Base-by-base conservation (phyloP, 2,888 invertebrate genomes). In the Cremastinae sp. region DNA sequence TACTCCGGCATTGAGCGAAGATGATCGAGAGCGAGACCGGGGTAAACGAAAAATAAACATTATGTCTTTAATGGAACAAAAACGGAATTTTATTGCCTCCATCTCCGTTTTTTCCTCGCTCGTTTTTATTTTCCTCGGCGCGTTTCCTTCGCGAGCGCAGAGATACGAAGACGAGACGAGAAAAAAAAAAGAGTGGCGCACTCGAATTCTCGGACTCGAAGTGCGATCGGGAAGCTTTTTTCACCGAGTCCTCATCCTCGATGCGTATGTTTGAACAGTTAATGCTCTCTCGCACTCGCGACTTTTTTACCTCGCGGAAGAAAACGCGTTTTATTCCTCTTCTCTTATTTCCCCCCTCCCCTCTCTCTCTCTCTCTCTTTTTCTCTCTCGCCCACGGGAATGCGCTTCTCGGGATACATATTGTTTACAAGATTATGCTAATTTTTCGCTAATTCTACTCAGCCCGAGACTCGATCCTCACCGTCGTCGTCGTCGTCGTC, bases 201-300 rank as follows among this genome's bases (percentile, higher is more conserved):
- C 20, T 22, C 8, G 12, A 22, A 69, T 69, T 28, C 38, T 58
- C 20, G 45, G 12, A 14, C 12, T 1, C 12, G 38, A 45, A 14
- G 10, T 16, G 45, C 14, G 3, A 14, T 20, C 16, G 10, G 9
- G 10, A 36, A 51, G 64, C 83, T 84, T 83, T 85, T 76, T 81
- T 70, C 79, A 70, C 80, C 84, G 83, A 82, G 82, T 9, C 53
- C 28, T 69, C 64, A 43, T 36, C 80, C 78, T 22, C 18, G 43
- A n/a, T n/a, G n/a, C n/a, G n/a, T n/a, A n/a, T 86, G 82, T 87
- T 87, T 87, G 82, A 83, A 85, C 84, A 87, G 87, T 84, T 87
- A 87, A 87, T 87, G 87, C 83, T 84, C 80, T 81, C 84, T 82
- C 83, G 84, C 78, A 79, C 58, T 59, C 47, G 47, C 45, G 64